Evolutionary conservation across 2,113 vertebrate genomes (phyloP), one percentile per base, ranked within the genome.

Genomic region (Nymphicus hollandicus): DNA sequence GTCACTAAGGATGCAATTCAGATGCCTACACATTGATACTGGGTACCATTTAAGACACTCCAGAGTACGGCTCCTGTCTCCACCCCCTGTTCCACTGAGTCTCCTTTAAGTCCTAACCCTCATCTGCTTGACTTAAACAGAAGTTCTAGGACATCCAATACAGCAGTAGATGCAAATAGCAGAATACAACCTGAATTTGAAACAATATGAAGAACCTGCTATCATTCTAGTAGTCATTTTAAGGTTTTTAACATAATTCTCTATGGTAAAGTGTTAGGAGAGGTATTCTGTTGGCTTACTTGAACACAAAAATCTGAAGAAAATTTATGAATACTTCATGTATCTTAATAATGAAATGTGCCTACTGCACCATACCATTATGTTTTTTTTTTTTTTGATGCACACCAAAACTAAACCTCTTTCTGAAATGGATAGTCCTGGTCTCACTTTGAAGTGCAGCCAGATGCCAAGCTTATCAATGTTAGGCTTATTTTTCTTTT

Each of bases 321-420:
- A 72, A 80, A 88, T 29, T 28, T 58, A 11, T 44, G 19, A 81
- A 76, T 49, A 17, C 2, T 66, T 70, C 58, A 27, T 37, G 28
- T 39, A 18, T 74, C 8, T 66, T 86, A 64, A 4, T 23, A 69
- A 56, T 27, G 7, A n/a, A 41, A 53, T 10, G 8, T 63, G 5
- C 17, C 16, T 49, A 24, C 4, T 52, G 11, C 3, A 60, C 11
- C 19, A 39, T 52, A 31, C 3, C 14, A 61, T 35, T 53, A 55
- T 24, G 22, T 0, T 2, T 13, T 24, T 46, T 17, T 46, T 17
- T 29, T 80, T 85, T 31, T 15, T 3, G 7, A 55, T 0, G 2
- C 2, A 7, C 11, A 74, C 7, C 29, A 89, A 86, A 94, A n/a
- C 22, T 35, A 81, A 80, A 17, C 5, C 9, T 79, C 9, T 72